These are phyloP conservation scores for Vulpes lagopus DNA, from an alignment of 2,113 vertebrate species.

Conservation along the genomic window DNA sequence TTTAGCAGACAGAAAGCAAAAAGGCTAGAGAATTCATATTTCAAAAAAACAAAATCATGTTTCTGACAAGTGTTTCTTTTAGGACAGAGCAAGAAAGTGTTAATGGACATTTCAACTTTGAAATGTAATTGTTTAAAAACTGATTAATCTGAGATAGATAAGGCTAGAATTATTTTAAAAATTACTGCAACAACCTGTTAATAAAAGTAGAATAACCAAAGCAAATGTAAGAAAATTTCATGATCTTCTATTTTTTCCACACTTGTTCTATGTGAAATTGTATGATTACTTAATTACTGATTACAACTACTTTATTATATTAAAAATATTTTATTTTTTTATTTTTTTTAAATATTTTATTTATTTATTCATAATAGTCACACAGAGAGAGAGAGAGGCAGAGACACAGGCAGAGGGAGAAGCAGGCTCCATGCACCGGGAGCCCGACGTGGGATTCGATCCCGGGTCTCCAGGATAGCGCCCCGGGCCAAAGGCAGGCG, in stretches of 20 bases:
- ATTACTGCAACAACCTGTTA: background rate
- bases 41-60: background rate
- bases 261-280: background rate
- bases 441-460: too few species aligned
- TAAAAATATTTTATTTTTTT: background rate
- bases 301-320: background rate
- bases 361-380: too few species aligned
- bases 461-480: too few species aligned
- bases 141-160: conserved; percentile 10
- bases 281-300: background rate
- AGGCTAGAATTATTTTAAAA: conserved; percentile 19
- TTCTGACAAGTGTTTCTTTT: conserved; percentile 31
- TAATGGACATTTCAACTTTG: background rate
- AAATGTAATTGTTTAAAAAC: conserved; percentile 41
- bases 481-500: too few species aligned
- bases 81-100: background rate
- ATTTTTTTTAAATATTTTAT: too few species aligned
- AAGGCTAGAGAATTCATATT: conserved; percentile 4
- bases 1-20: background rate
- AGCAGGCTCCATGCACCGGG: too few species aligned
- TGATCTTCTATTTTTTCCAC: background rate
- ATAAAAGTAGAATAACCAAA: conserved; percentile 29
- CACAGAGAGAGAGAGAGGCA: too few species aligned
- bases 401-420: too few species aligned
- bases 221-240: background rate